Base-by-base conservation (phyloP, 64 coral and sea anemone genomes). In the Anthopleura sola region DNA sequence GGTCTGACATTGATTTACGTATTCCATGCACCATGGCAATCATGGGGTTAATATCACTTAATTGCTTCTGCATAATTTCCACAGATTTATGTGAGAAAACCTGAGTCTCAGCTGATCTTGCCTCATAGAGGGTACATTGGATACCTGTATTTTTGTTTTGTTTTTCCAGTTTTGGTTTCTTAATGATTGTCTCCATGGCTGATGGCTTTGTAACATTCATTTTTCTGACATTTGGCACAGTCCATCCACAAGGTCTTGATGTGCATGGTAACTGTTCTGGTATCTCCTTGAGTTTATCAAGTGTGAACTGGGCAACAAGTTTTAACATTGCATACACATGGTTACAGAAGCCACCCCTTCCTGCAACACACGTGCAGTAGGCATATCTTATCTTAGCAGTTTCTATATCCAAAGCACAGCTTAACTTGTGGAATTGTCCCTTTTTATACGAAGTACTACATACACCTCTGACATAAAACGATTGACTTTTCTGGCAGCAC, bases 371-470 rank as follows among this genome's bases (percentile, higher is more conserved):
- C 14, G 84, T 68, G 60, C 83, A 91, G 37, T 68, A 86, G 40
- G 89, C 84, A 91, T 91, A 81, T 55, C 58, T 49, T 76, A 91
- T 51, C 68, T 86, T 21, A 37, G 84, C 84, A 82, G 37, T 91
- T 57, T 29, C 23, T 33, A 68, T 74, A 64, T 53, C 32, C 75
- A 91, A 82, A 75, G 75, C 50, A 69, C 90, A 91, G 54, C 90
- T 91, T 91, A 91, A 75, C 48, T 91, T 79, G 55, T 86, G 90
- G 80, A 86, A 79, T 56, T 71, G 33, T 0, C 5, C 28, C 37
- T 91, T 86, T 48, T 75, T 81, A 78, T 91, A 91, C 71, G 90
- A 91, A 68, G 90, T 77, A 86, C 84, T 91, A 74, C 90, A 86
- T n/a, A 86, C 78, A 86, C 23, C 80, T 81, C 77, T 81, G 38